Conservation (phyloP, 1,140 invertebrate species). For the Meloidogyne chitwoodi region DNA sequence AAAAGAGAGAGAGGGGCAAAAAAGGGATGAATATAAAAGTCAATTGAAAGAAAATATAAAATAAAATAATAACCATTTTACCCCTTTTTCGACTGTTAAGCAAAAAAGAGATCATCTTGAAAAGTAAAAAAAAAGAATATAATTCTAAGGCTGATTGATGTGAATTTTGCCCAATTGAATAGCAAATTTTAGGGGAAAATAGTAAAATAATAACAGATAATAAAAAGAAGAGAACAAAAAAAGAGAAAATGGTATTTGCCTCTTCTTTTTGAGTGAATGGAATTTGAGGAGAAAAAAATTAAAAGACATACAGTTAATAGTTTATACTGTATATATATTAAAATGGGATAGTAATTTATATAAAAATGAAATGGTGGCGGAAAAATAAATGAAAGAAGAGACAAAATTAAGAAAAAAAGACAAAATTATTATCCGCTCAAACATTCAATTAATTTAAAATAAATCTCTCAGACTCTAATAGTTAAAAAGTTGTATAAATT, state of each 20-base stretch:
- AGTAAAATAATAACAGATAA: neutral
- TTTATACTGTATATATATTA: neutral
- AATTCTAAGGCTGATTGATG: neutral
- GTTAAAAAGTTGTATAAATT: too few species aligned
- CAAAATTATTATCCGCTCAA: neutral
- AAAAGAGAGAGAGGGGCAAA: neutral
- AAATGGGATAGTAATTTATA: neutral
- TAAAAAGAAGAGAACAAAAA: neutral
- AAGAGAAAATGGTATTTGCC: too few species aligned
- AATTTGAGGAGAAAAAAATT: neutral
- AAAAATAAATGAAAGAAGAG: neutral
- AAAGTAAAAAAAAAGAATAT: neutral
- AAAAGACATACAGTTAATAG: neutral
- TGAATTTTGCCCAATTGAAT: neutral
- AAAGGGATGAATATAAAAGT: neutral
- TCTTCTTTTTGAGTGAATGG: neutral
- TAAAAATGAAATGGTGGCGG: neutral
- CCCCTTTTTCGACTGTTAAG: neutral
- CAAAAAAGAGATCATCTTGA: neutral
- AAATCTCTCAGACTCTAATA: neutral
- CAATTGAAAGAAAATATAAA: neutral
- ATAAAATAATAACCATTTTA: neutral
- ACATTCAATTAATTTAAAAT: neutral
- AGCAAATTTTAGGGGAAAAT: neutral
- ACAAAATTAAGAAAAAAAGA: neutral